Conservation (phyloP, 2,113 vertebrate genomes). For the Aspidoscelis tigris region DNA sequence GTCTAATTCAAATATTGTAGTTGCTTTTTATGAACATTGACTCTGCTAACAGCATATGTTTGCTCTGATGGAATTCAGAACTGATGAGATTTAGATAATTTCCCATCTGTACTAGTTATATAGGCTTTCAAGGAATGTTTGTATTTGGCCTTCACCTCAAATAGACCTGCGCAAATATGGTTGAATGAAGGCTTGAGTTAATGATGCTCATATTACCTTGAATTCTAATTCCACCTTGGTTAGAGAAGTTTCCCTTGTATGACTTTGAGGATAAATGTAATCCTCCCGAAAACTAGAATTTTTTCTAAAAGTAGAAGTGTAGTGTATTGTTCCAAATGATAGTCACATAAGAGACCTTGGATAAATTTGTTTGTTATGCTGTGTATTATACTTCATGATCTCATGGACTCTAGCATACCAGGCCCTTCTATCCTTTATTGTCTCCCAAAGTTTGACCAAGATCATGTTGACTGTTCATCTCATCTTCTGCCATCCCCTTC, state of each 20-base stretch:
- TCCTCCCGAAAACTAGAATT: background rate
- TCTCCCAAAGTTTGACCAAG: no score
- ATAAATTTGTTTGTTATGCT: background rate
- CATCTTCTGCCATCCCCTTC: no score
- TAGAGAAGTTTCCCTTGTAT: background rate
- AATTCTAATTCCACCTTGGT: background rate
- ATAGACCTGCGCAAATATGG: constrained; percentile 26
- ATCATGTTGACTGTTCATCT: no score
- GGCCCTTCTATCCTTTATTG: no score
- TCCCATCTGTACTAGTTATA: constrained; percentile 27
- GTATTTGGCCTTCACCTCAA: constrained; percentile 25
- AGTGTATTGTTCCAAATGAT: background rate
- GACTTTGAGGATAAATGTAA: constrained; percentile 35
- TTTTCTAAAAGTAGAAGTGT: background rate
- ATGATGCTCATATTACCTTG: background rate
- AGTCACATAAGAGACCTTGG: background rate
- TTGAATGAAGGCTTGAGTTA: constrained; percentile 29
- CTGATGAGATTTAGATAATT: constrained; percentile 30
- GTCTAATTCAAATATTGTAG: constrained; percentile 44
- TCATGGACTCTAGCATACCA: no score
- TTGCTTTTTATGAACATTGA: constrained; percentile 47
- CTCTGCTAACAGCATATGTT: constrained; percentile 49
- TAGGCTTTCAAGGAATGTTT: constrained; percentile 11
- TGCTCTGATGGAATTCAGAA: constrained; percentile 49
- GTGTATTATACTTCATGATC: no score